Conservation (phyloP, 1,140 invertebrate species). For the Periplaneta americana region DNA sequence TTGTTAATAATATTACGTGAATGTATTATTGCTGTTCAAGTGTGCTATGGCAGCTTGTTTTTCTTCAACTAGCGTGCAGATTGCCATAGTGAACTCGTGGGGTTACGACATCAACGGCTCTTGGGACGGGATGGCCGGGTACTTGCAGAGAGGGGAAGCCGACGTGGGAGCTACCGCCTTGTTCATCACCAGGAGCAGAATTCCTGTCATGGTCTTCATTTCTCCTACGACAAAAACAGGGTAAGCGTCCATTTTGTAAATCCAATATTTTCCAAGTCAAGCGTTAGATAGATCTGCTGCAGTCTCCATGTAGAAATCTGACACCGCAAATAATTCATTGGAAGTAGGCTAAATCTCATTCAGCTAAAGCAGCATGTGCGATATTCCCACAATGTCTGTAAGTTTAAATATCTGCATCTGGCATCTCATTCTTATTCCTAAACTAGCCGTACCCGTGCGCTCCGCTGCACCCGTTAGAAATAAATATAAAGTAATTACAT, state of each 20-base stretch:
- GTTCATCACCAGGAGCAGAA: conserved; percentile 3
- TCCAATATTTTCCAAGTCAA: not conserved
- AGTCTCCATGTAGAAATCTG: too few relatives aligned
- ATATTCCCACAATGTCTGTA: not conserved
- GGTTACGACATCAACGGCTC: conserved; percentile 13
- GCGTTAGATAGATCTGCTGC: not conserved
- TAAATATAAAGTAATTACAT: too few relatives aligned
- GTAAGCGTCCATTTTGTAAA: not conserved
- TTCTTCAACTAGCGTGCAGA: not conserved
- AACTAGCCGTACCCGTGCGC: too few relatives aligned
- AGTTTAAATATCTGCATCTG: not conserved
- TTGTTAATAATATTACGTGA: too few relatives aligned
- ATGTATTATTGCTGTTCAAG: too few relatives aligned
- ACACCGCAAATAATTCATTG: not conserved
- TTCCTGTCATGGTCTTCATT: conserved; percentile 4
- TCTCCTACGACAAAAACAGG: not conserved
- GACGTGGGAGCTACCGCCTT: conserved; percentile 14
- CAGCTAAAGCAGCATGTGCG: not conserved
- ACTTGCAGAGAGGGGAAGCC: conserved; percentile 12
- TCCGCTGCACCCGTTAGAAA: too few relatives aligned
- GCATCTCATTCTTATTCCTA: too few relatives aligned
- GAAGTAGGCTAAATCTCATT: not conserved
- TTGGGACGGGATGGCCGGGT: conserved; percentile 12
- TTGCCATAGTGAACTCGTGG: conserved; percentile 4
- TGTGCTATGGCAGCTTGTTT: not conserved